Evolutionary conservation across 2,113 vertebrate genomes (phyloP).

Genomic region (Ptychochromis oligacanthus): DNA sequence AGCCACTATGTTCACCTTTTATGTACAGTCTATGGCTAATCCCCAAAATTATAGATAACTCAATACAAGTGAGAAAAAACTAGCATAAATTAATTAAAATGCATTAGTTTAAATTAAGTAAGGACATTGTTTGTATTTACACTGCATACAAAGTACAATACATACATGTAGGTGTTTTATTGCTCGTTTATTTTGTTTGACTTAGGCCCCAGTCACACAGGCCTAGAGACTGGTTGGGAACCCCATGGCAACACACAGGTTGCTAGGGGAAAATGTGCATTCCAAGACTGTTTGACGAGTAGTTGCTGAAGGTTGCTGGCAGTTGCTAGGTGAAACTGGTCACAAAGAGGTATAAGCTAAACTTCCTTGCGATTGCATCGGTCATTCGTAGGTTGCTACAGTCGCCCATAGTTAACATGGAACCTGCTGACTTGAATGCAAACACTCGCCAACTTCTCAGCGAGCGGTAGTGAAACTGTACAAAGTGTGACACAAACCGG

Average conservation of each 20-base stretch:
- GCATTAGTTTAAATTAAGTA: background rate
- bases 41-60: background rate
- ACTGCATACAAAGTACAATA: too few relatives aligned
- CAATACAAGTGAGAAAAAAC: background rate
- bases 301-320: background rate
- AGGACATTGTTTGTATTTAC: background rate
- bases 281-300: background rate
- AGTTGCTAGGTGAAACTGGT: background rate
- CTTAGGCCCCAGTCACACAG: background rate
- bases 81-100: background rate
- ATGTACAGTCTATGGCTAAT: background rate
- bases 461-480: background rate
- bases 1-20: background rate
- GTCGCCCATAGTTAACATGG: background rate
- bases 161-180: rapidly evolving
- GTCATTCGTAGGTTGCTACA: background rate
- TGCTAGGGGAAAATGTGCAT: background rate
- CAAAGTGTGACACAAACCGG: background rate
- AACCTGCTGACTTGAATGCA: background rate
- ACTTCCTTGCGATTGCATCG: background rate
- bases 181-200: background rate
- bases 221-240: background rate
- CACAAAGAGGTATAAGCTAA: background rate
- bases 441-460: background rate
- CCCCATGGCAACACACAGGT: background rate